phyloP scores from a whole-genome alignment of 2,888 invertebrate genomes.

The Lottia scabra region DNA sequence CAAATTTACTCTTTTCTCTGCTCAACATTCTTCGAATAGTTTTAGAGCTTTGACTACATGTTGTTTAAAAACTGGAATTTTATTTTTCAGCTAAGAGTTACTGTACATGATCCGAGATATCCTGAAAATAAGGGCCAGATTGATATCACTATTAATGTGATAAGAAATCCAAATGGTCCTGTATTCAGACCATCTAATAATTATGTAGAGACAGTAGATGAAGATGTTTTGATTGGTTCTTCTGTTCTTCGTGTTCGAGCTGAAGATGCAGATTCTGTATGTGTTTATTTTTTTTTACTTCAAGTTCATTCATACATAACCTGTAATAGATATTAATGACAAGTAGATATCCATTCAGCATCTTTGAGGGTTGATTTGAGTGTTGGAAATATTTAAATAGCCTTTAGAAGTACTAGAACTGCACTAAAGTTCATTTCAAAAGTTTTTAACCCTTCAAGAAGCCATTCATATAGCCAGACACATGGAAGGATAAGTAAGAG shows the following conservation, averaged over 20 bases:
- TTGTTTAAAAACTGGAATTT: neutral
- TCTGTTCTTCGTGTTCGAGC: conserved; percentile 41
- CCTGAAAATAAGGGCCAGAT: conserved; percentile 49
- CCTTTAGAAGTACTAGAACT: too few relatives aligned
- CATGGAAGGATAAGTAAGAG: too few relatives aligned
- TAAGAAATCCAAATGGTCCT: conserved; percentile 54
- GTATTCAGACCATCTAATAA: conserved; percentile 40
- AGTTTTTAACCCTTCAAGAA: too few relatives aligned
- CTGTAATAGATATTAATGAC: too few relatives aligned
- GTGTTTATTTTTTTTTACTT: too few relatives aligned
- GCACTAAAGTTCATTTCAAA: too few relatives aligned
- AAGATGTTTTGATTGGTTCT: conserved; percentile 36
- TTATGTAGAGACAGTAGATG: conserved; percentile 34
- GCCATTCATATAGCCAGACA: too few relatives aligned
- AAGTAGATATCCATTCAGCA: too few relatives aligned
- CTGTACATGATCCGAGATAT: conserved; percentile 52
- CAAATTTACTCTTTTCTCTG: too few relatives aligned
- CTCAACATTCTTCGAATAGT: neutral
- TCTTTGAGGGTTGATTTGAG: too few relatives aligned
- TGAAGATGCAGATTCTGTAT: conserved; percentile 36
- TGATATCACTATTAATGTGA: conserved; percentile 49
- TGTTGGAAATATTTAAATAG: too few relatives aligned
- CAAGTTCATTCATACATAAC: too few relatives aligned
- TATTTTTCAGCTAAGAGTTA: conserved; percentile 43
- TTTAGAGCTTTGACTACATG: conserved; percentile 23